Evolutionary conservation across 2,888 invertebrate species (phyloP).

Genomic region (Crocallis elinguaria): DNA sequence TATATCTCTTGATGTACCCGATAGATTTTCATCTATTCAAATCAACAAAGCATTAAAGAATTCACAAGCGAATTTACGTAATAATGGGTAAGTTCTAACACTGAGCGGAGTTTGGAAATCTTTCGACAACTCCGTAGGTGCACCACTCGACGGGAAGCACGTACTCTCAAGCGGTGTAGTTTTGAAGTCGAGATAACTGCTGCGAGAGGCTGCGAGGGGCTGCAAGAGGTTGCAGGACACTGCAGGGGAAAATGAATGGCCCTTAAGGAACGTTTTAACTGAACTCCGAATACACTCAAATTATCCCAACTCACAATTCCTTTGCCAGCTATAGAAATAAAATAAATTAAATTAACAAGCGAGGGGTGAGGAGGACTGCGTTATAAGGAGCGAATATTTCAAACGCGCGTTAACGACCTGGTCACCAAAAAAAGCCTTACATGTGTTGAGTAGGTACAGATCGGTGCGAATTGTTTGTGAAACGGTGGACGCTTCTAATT

Average conservation of each 20-base stretch:
- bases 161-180: constrained; percentile 49
- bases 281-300: constrained; percentile 21
- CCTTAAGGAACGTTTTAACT: constrained; percentile 43
- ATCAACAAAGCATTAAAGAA: not conserved
- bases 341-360: not conserved
- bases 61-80: constrained; percentile 13
- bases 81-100: constrained; percentile 30
- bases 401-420: too few species aligned
- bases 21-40: not conserved
- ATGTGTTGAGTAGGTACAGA: too few species aligned
- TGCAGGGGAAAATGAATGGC: constrained; percentile 26
- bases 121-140: constrained; percentile 38
- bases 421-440: too few species aligned
- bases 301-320: constrained; percentile 4
- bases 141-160: constrained; percentile 45
- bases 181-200: constrained; percentile 58
- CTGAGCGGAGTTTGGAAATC: constrained; percentile 33
- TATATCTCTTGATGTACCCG: not conserved
- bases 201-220: constrained; percentile 44
- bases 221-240: constrained; percentile 38
- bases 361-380: too few species aligned
- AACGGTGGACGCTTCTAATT: too few species aligned
- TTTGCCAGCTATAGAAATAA: not conserved
- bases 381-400: too few species aligned
- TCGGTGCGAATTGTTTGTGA: too few species aligned